Conservation (phyloP, 1,140 invertebrate species). For the Nasonia vitripennis region DNA sequence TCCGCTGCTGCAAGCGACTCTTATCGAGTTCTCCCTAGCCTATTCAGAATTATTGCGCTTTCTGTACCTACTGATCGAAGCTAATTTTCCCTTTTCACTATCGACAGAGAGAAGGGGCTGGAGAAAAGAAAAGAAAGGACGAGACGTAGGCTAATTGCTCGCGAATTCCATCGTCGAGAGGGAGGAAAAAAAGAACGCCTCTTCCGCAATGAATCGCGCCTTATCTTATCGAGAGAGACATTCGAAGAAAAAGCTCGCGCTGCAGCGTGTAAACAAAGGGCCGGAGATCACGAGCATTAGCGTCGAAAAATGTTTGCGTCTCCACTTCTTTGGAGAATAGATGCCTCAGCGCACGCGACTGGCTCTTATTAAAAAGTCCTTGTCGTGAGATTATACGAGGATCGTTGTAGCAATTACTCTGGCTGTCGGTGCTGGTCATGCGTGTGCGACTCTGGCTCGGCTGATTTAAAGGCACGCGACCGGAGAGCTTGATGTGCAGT, state of each 20-base stretch:
- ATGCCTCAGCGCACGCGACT: background rate
- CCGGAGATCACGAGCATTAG: background rate
- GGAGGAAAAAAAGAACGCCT: background rate
- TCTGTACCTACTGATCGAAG: background rate
- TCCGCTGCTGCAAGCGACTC: background rate
- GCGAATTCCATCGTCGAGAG: background rate
- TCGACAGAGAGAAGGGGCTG: background rate
- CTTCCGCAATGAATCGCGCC: slow-evolving; percentile 14
- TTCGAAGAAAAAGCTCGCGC: background rate
- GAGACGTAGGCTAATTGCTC: background rate
- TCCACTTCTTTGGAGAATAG: background rate
- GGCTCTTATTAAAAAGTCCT: slow-evolving; percentile 38
- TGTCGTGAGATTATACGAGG: slow-evolving; percentile 33
- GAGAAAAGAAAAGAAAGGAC: background rate
- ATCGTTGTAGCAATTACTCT: slow-evolving; percentile 51
- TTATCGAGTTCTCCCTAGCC: background rate
- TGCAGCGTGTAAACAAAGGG: slow-evolving; percentile 17
- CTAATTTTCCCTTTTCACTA: background rate
- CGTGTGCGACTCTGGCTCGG: slow-evolving; percentile 32
- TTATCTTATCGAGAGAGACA: slow-evolving; percentile 27
- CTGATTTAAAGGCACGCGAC: slow-evolving; percentile 40
- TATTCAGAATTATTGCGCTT: background rate
- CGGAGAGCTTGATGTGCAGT: background rate
- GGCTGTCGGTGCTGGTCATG: slow-evolving; percentile 30
- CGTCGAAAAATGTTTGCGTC: slow-evolving; percentile 32